These are phyloP conservation scores for Lingula anatina DNA, from an alignment of 2,888 invertebrate genomes.

Conservation along the genomic window DNA sequence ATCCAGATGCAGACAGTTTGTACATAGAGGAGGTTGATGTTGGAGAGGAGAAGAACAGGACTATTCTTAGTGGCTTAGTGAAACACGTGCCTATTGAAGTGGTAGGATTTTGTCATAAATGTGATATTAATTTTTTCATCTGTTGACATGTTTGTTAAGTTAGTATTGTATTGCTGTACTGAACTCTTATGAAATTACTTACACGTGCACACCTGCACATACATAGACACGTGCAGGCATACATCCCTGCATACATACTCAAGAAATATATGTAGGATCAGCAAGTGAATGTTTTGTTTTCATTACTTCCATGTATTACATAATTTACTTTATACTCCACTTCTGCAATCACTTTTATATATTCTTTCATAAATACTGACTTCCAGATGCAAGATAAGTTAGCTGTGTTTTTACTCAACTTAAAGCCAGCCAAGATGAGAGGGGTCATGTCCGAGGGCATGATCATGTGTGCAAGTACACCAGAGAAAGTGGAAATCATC, in stretches of 20 bases:
- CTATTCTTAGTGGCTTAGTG: conserved; percentile 77
- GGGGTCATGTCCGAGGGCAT: conserved; percentile 81
- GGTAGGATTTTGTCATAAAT: no score
- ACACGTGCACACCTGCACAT: no score
- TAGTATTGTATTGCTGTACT: no score
- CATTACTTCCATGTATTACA: neutral
- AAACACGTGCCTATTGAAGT: conserved; percentile 80
- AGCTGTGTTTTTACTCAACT: conserved; percentile 84
- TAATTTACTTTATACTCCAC: neutral
- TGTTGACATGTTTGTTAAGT: no score
- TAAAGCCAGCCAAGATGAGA: conserved; percentile 93
- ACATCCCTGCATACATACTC: neutral
- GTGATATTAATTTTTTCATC: no score
- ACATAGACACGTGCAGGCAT: no score
- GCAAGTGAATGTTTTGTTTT: neutral
- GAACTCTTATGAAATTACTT: no score
- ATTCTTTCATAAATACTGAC: conserved; percentile 7
- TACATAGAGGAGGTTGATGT: conserved; percentile 62
- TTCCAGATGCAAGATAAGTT: conserved; percentile 69
- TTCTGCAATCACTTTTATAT: neutral
- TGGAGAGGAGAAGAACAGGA: conserved; percentile 55
- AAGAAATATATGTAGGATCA: no score
- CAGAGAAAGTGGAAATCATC: conserved; percentile 71
- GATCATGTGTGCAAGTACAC: conserved; percentile 82
- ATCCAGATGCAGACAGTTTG: conserved; percentile 61